Conservation (phyloP, 1,140 invertebrate species). For the Reticulitermes speratus region DNA sequence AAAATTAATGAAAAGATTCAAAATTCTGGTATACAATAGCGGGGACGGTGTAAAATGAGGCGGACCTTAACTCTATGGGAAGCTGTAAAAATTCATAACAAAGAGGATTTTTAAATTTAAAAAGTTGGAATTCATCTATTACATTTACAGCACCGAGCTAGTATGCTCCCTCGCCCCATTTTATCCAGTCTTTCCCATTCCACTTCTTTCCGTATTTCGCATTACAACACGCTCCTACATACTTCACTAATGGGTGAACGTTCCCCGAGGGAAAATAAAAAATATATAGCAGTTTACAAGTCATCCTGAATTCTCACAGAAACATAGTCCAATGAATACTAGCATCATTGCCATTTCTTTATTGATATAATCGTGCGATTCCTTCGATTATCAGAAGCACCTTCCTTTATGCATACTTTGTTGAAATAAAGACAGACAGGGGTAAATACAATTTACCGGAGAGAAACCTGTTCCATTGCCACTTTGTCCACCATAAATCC, state of each 20-base stretch:
- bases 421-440: too few species aligned
- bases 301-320: background rate
- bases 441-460: too few species aligned
- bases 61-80: background rate
- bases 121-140: slow-evolving; percentile 1
- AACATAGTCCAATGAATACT: too few species aligned
- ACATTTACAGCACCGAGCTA: background rate
- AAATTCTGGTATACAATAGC: background rate
- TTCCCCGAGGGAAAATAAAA: background rate
- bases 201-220: background rate
- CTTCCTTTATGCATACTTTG: too few species aligned
- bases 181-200: background rate
- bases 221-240: background rate
- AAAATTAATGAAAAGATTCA: background rate
- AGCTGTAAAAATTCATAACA: background rate
- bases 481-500: too few species aligned
- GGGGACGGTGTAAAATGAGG: background rate
- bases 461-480: too few species aligned
- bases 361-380: too few species aligned
- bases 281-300: background rate
- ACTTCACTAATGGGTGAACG: slow-evolving; percentile 10
- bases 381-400: too few species aligned
- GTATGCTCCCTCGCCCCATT: background rate
- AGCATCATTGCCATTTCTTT: too few species aligned
- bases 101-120: background rate